phyloP scores from a whole-genome alignment of 2,113 vertebrate genomes.

The Coracopsis vasa region DNA sequence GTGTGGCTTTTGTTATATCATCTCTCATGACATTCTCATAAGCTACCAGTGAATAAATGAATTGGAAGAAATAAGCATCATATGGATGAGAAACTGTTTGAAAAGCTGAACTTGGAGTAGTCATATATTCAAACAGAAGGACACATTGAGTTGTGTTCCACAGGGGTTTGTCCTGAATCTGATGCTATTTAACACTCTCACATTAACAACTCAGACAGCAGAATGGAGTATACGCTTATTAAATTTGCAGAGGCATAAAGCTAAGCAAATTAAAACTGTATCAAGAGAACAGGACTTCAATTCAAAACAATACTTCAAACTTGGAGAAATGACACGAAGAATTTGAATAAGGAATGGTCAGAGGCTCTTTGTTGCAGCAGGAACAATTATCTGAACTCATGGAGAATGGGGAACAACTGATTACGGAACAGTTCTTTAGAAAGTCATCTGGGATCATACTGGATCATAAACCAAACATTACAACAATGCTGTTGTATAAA shows the following conservation, averaged over 20 bases:
- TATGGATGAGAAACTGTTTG: not conserved
- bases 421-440: not conserved
- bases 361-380: not conserved
- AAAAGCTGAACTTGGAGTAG: not conserved
- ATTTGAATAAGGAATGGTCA: not conserved
- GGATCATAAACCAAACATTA: not conserved
- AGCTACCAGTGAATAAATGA: not conserved
- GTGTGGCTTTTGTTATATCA: not conserved
- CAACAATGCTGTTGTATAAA: not conserved
- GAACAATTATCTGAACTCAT: not conserved
- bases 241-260: not conserved
- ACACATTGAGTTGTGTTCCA: not conserved
- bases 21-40: not conserved
- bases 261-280: not conserved
- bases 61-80: not conserved
- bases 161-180: not conserved
- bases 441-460: not conserved
- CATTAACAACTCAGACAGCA: not conserved
- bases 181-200: not conserved
- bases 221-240: not conserved
- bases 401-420: not conserved
- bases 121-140: not conserved
- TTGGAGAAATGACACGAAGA: not conserved
- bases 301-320: not conserved
- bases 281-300: not conserved